Percentiles rank a stretch among this genome's conserved stretches.
These are phyloP conservation scores for Parazoanthus darwini DNA, from an alignment of 92 coral and sea anemone genomes.

Conservation along the genomic window DNA sequence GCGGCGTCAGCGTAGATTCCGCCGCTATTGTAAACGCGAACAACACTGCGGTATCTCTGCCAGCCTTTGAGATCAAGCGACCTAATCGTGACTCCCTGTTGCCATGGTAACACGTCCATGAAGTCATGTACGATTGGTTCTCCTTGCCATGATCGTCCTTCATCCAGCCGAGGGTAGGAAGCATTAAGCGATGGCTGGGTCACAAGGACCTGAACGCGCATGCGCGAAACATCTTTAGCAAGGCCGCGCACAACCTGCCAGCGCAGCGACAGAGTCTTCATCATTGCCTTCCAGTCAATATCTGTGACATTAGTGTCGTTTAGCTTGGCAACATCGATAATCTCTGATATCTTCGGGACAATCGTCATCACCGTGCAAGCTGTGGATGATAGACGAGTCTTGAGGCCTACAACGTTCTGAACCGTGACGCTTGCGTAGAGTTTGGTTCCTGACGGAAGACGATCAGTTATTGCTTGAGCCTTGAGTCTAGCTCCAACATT, in stretches of 20 bases:
- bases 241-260: conserved; percentile 76
- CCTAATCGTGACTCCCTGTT: conserved; percentile 64
- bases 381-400: conserved; percentile 58
- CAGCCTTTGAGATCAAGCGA: conserved; percentile 63
- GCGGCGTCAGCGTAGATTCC: conserved; percentile 69
- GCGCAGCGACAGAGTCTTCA: conserved; percentile 67
- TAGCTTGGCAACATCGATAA: conserved; percentile 55
- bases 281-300: conserved; percentile 86
- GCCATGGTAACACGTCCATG: conserved; percentile 70
- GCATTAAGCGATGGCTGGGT: conserved; percentile 63
- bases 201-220: conserved; percentile 83
- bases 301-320: conserved; percentile 58
- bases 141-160: conserved; percentile 73
- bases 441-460: conserved; percentile 61
- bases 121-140: conserved; percentile 79
- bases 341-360: conserved; percentile 66
- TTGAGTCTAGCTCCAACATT: conserved; percentile 40
- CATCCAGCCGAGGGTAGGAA: conserved; percentile 57
- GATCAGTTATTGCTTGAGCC: conserved; percentile 59
- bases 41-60: conserved; percentile 79
- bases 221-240: conserved; percentile 65
- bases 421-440: conserved; percentile 77
- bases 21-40: conserved; percentile 80
- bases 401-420: conserved; percentile 70
- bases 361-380: conserved; percentile 59